Evolutionary conservation across 1,140 invertebrate genomes (phyloP).

Genomic region (Calephelis virginiensis): DNA sequence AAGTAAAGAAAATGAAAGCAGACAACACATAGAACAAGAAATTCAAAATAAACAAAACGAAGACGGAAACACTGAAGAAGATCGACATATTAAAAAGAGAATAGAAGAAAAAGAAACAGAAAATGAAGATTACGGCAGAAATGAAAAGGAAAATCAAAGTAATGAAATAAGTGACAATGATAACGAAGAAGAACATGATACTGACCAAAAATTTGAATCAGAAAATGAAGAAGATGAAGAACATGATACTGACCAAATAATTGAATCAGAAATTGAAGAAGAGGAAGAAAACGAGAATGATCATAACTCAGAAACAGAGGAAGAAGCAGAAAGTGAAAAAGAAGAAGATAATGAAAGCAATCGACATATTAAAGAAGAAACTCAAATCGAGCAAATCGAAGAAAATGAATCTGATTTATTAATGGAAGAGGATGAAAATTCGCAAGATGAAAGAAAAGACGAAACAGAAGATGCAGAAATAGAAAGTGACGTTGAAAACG

Average conservation of each 20-base stretch:
- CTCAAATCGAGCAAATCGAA: neutral
- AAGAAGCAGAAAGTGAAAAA: constrained; percentile 24
- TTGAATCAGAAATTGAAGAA: constrained; percentile 13
- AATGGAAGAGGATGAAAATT: neutral
- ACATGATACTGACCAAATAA: neutral
- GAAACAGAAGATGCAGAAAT: constrained; percentile 14
- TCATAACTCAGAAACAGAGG: neutral
- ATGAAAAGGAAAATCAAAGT: neutral
- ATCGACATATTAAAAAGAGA: neutral
- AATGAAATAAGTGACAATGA: neutral
- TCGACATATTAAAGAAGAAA: neutral
- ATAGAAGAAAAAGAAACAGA: neutral
- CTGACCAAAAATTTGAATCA: too few relatives aligned
- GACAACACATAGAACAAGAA: neutral
- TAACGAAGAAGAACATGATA: neutral
- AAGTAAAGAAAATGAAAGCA: neutral
- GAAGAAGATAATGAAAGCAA: constrained; percentile 22
- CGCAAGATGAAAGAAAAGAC: neutral
- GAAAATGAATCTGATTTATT: constrained; percentile 16
- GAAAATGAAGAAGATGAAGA: neutral
- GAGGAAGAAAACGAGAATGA: constrained; percentile 24
- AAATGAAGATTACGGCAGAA: neutral
- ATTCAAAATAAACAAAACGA: neutral
- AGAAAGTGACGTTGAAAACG: constrained; percentile 25
- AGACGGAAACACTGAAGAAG: neutral